Base-by-base conservation (phyloP, 2,797 vertebrate genomes). In the Sorex maritimensis region DNA sequence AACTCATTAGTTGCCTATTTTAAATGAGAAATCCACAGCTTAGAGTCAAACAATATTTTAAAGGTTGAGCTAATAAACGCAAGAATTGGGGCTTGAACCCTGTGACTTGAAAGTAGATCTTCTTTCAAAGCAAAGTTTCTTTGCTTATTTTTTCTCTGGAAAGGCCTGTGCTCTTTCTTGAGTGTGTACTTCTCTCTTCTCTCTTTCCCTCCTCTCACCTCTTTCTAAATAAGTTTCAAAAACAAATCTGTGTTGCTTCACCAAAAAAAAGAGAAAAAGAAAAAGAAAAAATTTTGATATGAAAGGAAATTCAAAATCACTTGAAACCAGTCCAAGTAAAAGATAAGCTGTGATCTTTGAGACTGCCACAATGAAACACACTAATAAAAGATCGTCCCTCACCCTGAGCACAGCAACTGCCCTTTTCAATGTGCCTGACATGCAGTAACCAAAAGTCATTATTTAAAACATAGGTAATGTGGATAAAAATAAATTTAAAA, bases 21-120 rank as follows among this genome's bases (percentile, higher is more conserved):
- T 80, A 74, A 71, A 61, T 87, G 38, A 95, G 11, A 74, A 80
- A 72, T 61, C 2, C 44, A 78, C 74, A 23, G 44, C 23, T 88
- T 44, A 82, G 44, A 75, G 63, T 46, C n/a, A n/a, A 30, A 28
- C 23, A 92, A 58, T 49, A 71, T 71, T 91, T 38, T 75, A 49
- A 78, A 44, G 41, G 41, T 44, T 44, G 41, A 44, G 41, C 41
- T 44, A 44, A 44, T 44, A 74, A 6, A 80, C 28, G 58, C 21
- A 13, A 94, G 8, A 77, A 15, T 30, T 90, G 41, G 41, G 41
- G 7, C 4, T 44, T 44, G 41, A 44, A 44, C 41, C 41, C 41
- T 44, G 41, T 44, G 41, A 44, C 41, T 44, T 44, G 41, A 44
- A 44, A 44, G 41, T 44, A 44, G 41, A 44, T 44, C 41, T 44